Evolutionary conservation across 2,113 vertebrate genomes (phyloP).

Genomic region (Menura novaehollandiae): DNA sequence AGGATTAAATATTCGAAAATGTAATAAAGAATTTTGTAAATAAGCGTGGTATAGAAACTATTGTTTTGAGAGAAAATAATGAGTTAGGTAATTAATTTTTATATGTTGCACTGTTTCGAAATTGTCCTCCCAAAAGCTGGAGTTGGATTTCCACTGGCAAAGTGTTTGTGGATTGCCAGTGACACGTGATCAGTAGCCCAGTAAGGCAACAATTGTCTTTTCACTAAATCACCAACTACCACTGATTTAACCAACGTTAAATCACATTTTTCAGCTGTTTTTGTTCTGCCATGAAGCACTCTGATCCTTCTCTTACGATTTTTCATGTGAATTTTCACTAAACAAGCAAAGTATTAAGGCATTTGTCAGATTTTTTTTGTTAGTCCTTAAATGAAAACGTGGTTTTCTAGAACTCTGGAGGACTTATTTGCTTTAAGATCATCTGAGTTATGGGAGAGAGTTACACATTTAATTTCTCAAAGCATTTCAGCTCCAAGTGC

Average conservation of each 20-base stretch:
- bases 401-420: background rate
- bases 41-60: background rate
- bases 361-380: constrained; percentile 6
- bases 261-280: background rate
- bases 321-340: background rate
- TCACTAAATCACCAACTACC: background rate
- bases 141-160: background rate
- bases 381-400: background rate
- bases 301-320: background rate
- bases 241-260: background rate
- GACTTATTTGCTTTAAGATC: background rate
- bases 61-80: background rate
- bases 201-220: background rate
- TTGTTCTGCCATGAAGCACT: background rate
- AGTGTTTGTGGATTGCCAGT: background rate
- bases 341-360: background rate
- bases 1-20: background rate
- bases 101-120: background rate
- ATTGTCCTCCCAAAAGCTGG: constrained; percentile 12
- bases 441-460: background rate
- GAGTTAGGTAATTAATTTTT: background rate
- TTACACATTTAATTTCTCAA: background rate
- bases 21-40: background rate
- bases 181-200: background rate
- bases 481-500: background rate